Percentiles rank a stretch among this genome's conserved stretches.
Conservation (phyloP, 2,888 invertebrate species). For the Acleris laterana region DNA sequence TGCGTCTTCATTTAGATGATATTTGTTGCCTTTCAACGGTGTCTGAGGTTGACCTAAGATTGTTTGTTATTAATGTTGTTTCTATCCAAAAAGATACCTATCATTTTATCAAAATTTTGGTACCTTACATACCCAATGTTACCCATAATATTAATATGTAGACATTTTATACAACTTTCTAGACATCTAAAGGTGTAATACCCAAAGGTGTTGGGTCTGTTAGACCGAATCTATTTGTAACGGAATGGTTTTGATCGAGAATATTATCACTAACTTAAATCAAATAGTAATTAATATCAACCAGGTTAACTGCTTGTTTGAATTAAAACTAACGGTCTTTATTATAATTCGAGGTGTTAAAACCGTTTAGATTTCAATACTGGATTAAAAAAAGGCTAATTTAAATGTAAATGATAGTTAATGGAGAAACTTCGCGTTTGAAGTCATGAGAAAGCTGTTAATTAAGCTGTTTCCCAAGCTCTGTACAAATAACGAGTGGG, state of each 20-base stretch:
- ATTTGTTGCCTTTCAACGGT: slow-evolving; percentile 50
- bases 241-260: slow-evolving; percentile 1
- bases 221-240: too few species aligned
- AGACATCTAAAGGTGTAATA: too few species aligned
- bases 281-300: slow-evolving; percentile 31
- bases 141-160: too few species aligned
- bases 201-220: too few species aligned
- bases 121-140: too few species aligned
- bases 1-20: slow-evolving; percentile 78
- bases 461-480: slow-evolving; percentile 49
- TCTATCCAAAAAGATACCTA: background rate
- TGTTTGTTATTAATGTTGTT: background rate
- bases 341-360: slow-evolving; percentile 33
- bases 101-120: background rate
- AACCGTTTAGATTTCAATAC: slow-evolving; percentile 38
- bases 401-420: slow-evolving; percentile 48
- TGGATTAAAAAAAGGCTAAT: slow-evolving; percentile 39
- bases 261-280: slow-evolving; percentile 4
- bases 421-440: slow-evolving; percentile 47
- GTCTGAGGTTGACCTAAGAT: slow-evolving; percentile 34
- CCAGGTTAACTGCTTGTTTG: slow-evolving; percentile 23
- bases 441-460: slow-evolving; percentile 51
- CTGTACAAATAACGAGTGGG: slow-evolving; percentile 18
- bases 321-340: slow-evolving; percentile 29
- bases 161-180: too few species aligned